These are phyloP conservation scores for Bimastos eiseni DNA, from an alignment of 2,888 invertebrate genomes.

Conservation along the genomic window DNA sequence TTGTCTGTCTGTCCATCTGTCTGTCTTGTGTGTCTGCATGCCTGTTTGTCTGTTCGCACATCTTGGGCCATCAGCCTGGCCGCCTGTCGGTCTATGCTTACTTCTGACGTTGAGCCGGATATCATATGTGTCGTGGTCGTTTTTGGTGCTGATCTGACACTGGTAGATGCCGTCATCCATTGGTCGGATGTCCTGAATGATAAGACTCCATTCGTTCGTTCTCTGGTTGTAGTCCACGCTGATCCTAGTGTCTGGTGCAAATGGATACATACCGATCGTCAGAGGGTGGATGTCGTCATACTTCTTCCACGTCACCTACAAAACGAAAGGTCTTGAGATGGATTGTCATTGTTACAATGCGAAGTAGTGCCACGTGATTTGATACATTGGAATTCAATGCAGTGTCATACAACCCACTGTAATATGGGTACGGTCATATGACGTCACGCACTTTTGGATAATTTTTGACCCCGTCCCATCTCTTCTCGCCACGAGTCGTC, in stretches of 20 bases:
- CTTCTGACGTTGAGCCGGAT: slow-evolving; percentile 27
- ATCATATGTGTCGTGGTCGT: slow-evolving; percentile 28
- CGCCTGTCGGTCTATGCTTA: background rate
- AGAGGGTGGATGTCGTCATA: slow-evolving; percentile 35
- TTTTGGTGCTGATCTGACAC: slow-evolving; percentile 40
- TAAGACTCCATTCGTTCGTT: slow-evolving; percentile 40
- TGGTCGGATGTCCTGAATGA: slow-evolving; percentile 39
- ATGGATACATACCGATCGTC: slow-evolving; percentile 39
- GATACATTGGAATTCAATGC: background rate
- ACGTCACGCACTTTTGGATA: too few relatives aligned
- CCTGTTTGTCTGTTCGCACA: background rate
- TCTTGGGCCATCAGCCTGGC: too few relatives aligned
- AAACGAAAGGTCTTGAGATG: background rate
- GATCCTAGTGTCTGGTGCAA: slow-evolving; percentile 37
- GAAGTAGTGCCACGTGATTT: too few relatives aligned
- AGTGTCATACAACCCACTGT: background rate
- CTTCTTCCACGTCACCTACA: slow-evolving; percentile 33
- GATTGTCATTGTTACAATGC: background rate
- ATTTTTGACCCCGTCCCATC: too few relatives aligned
- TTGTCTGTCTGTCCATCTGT: background rate
- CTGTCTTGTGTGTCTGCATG: background rate
- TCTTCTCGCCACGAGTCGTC: too few relatives aligned
- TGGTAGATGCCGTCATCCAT: slow-evolving; percentile 40
- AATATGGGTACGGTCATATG: too few relatives aligned
- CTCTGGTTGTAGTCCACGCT: slow-evolving; percentile 39